A percentile compares a stretch with the other conserved stretches of the same genome.
phyloP scores from a whole-genome alignment of 2,888 invertebrate species.

The Tholera decimalis region DNA sequence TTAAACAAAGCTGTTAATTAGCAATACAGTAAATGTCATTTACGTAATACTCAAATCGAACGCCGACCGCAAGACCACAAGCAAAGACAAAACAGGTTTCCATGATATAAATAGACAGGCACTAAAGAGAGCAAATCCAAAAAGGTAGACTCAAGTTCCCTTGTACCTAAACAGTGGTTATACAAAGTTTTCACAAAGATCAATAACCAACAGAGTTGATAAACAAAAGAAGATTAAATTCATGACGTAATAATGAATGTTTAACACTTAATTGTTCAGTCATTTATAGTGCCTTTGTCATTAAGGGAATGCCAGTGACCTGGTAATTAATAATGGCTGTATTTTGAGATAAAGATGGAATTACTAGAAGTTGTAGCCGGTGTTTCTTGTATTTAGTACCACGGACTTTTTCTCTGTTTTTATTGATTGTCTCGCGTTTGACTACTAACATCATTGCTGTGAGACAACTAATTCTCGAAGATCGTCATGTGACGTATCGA shows the following conservation, averaged over 20 bases:
- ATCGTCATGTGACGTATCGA: no score
- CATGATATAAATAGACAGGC: constrained; percentile 4
- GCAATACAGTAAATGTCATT: background rate
- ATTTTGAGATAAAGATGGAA: no score
- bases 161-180: background rate
- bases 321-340: background rate
- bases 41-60: background rate
- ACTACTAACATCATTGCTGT: no score
- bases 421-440: no score
- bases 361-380: no score
- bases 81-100: background rate
- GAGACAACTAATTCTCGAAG: no score
- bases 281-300: constrained; percentile 4
- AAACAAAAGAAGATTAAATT: constrained; percentile 20
- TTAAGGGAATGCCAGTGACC: constrained; percentile 5
- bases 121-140: background rate
- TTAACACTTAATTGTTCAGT: constrained; percentile 17
- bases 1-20: no score
- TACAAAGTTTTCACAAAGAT: background rate
- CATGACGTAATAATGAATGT: constrained; percentile 19
- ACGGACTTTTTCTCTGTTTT: no score
- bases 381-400: no score
- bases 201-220: background rate
- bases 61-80: background rate
- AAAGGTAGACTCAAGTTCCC: background rate